A percentile compares a stretch with the other conserved stretches of the same genome.
Conservation (phyloP, 2,797 vertebrate species). For the Kryptopterus vitreolus region DNA sequence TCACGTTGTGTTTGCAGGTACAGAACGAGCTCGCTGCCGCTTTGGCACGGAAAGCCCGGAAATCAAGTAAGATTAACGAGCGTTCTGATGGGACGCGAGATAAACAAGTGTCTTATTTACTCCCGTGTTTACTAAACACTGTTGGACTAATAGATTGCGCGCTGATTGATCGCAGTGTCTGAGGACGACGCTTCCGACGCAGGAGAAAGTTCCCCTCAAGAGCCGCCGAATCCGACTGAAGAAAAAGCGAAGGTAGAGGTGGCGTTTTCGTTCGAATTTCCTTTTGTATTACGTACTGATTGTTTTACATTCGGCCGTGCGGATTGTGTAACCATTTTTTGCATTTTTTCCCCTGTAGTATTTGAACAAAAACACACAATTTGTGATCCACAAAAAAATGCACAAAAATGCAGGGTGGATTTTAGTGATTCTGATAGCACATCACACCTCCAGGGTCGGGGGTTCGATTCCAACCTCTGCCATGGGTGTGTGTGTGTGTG, state of each 20-base stretch:
- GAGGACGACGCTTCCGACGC: constrained; percentile 74
- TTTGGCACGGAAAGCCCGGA: constrained; percentile 91
- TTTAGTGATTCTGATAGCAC: too few species aligned
- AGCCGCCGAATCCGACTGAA: constrained; percentile 66
- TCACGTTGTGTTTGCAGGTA: too few species aligned
- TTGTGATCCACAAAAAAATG: too few species aligned
- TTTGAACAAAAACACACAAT: too few species aligned
- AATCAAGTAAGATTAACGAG: constrained; percentile 74
- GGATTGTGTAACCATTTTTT: too few species aligned
- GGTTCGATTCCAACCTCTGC: too few species aligned
- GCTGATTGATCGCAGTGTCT: constrained; percentile 68
- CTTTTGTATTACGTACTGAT: neutral
- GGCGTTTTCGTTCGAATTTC: too few species aligned
- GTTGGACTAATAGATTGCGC: constrained; percentile 14
- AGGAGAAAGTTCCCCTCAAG: constrained; percentile 65
- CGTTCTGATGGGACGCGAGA: constrained; percentile 16
- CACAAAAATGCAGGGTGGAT: too few species aligned
- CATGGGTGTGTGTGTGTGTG: too few species aligned
- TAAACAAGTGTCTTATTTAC: neutral
- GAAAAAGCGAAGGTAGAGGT: constrained; percentile 71
- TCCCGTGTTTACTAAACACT: constrained; percentile 9
- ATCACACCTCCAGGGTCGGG: too few species aligned
- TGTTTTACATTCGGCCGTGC: neutral
- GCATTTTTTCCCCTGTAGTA: too few species aligned
- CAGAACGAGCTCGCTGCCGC: constrained; percentile 92